Conservation (phyloP, 2,113 vertebrate genomes). For the Pedetes capensis region DNA sequence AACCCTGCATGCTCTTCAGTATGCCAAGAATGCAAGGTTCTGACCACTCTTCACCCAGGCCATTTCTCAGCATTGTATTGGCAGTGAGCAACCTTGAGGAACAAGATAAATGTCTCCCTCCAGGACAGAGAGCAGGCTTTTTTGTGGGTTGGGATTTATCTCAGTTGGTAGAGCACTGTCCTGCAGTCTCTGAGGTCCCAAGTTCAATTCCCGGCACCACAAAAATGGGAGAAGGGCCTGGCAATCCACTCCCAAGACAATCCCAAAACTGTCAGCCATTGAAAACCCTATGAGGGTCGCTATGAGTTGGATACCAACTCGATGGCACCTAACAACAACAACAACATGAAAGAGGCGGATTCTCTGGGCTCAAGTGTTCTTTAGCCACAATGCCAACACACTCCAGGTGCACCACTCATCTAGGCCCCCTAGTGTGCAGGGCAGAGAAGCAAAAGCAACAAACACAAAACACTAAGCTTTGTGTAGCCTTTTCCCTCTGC, state of each 20-base stretch:
- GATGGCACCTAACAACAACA: no score
- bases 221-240: no score
- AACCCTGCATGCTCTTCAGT: neutral
- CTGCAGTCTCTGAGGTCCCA: no score
- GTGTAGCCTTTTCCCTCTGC: neutral
- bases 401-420: neutral
- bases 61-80: neutral
- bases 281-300: no score
- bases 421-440: neutral
- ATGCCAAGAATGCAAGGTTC: neutral
- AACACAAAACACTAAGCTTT: neutral
- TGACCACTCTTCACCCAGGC: neutral
- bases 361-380: neutral
- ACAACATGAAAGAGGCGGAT: conserved; percentile 1
- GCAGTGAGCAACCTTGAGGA: neutral
- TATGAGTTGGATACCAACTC: no score
- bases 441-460: neutral
- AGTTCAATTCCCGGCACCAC: no score
- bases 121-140: neutral
- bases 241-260: no score
- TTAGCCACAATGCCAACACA: neutral
- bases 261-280: no score
- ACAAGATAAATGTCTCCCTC: neutral
- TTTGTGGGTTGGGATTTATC: no score
- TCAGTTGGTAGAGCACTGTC: no score